phyloP scores from a whole-genome alignment of 2,888 invertebrate species.

The Mythimna pallens region DNA sequence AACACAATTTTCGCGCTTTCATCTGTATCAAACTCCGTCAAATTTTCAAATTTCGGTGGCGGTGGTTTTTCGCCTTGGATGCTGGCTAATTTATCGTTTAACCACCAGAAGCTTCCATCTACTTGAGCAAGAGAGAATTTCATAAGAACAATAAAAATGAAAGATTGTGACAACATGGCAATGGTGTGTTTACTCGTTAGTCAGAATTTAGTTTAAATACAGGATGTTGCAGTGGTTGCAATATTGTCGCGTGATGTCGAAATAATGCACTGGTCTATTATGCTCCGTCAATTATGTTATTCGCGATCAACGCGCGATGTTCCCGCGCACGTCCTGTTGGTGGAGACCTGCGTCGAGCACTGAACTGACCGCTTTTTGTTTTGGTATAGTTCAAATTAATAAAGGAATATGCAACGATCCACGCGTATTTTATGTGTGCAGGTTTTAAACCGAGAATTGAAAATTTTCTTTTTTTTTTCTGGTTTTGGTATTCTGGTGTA shows the following conservation, averaged over 20 bases:
- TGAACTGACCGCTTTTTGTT: constrained; percentile 69
- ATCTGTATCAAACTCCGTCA: constrained; percentile 81
- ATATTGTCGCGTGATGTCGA: constrained; percentile 78
- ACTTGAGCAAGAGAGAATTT: constrained; percentile 76
- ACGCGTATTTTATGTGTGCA: background rate
- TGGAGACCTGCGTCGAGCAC: constrained; percentile 69
- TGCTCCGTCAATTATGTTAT: constrained; percentile 78
- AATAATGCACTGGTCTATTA: constrained; percentile 76
- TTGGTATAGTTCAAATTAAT: constrained; percentile 54
- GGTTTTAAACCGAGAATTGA: background rate
- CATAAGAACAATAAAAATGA: constrained; percentile 68
- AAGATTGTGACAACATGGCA: constrained; percentile 71
- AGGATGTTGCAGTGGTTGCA: constrained; percentile 81
- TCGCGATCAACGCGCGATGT: constrained; percentile 69
- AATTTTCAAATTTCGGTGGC: constrained; percentile 77
- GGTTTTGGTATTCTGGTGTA: background rate
- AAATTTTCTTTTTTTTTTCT: background rate
- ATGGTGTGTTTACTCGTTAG: constrained; percentile 63
- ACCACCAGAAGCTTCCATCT: constrained; percentile 86
- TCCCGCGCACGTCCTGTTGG: constrained; percentile 73
- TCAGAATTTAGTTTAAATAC: constrained; percentile 71
- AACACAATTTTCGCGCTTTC: constrained; percentile 82
- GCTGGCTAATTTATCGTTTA: constrained; percentile 77
- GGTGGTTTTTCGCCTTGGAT: constrained; percentile 71
- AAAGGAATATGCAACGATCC: constrained; percentile 8